Evolutionary conservation across 2,113 vertebrate genomes (phyloP), one percentile per base, ranked within the genome.

Genomic region (Micromys minutus): DNA sequence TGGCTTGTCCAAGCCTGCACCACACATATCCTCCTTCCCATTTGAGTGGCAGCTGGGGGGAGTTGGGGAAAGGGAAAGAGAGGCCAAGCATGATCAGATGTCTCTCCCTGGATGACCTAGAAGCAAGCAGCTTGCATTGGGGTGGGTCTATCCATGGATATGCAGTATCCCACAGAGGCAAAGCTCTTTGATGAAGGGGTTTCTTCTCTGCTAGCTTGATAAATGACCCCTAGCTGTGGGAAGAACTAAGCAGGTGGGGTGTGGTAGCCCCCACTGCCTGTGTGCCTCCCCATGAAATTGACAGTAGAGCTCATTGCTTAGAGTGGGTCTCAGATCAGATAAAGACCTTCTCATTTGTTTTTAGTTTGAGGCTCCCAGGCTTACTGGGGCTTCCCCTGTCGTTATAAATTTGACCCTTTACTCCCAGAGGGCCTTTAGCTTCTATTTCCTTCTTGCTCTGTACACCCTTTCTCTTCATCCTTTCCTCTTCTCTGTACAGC

Each of bases 171-270:
- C 0, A 1, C 36, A 63, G 84, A 55, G 77, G 26, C 36, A 11
- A 3, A 29, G 31, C 61, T 65, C 42, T 86, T 85, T 61, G 80
- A 47, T 11, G 34, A 85, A 91, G 96, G 94, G 95, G 96, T 97
- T 96, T 91, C 93, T 85, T 79, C 91, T 98, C 92, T 93, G 91
- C 86, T 97, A 86, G 95, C 86, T 93, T 96, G 97, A 97, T 94
- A 95, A 95, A 96, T 85, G 96, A 96, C 71, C 79, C 93, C 67
- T 76, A 79, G 67, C 90, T 67, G 59, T 72, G 90, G 86, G 67
- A 67, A 36, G 91, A 91, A 90, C 76, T 0, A 4, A 83, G 86
- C 34, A 7, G 3, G 77, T 8, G 36, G 88, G 55, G 76, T 3
- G 0, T 3, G 16, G 71, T 87, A 71, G 83, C 85, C 81, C 63